Conservation (phyloP, 2,888 invertebrate species). For the Oscheius onirici region DNA sequence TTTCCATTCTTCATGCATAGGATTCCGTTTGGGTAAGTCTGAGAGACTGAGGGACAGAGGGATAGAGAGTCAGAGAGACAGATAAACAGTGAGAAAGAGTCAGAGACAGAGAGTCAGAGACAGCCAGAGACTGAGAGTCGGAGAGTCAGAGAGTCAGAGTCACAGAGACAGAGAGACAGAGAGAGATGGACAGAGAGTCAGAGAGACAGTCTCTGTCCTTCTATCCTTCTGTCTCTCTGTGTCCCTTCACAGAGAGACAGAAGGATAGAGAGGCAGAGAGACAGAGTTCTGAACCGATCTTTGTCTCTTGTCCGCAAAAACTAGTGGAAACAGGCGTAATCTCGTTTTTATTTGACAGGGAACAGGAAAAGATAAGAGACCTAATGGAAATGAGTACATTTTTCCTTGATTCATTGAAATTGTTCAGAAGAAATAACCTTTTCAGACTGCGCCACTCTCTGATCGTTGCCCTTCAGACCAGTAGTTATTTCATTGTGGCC, state of each 20-base stretch:
- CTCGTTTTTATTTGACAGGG: background rate
- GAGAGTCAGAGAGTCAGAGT: background rate
- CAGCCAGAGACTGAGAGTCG: too few relatives aligned
- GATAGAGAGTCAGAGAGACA: background rate
- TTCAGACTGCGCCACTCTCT: slow-evolving; percentile 62
- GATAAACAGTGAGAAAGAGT: background rate
- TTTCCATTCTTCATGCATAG: slow-evolving; percentile 78
- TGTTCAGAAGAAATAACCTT: background rate
- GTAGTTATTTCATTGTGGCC: slow-evolving; percentile 68
- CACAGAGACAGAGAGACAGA: background rate
- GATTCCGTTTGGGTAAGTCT: slow-evolving; percentile 72
- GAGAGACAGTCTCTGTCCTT: too few relatives aligned
- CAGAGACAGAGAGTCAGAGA: too few relatives aligned
- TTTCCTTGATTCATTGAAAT: background rate
- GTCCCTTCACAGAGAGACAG: too few relatives aligned
- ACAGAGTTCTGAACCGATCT: too few relatives aligned
- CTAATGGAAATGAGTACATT: background rate
- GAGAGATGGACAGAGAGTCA: background rate
- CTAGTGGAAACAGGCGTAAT: too few relatives aligned
- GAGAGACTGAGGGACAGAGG: background rate
- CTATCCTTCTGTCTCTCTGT: too few relatives aligned
- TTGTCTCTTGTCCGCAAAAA: too few relatives aligned
- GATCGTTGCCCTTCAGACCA: slow-evolving; percentile 60
- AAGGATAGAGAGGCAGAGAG: background rate
- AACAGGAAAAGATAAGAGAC: background rate